Conservation (phyloP, 2,888 invertebrate genomes). For the Luffia ferchaultella region DNA sequence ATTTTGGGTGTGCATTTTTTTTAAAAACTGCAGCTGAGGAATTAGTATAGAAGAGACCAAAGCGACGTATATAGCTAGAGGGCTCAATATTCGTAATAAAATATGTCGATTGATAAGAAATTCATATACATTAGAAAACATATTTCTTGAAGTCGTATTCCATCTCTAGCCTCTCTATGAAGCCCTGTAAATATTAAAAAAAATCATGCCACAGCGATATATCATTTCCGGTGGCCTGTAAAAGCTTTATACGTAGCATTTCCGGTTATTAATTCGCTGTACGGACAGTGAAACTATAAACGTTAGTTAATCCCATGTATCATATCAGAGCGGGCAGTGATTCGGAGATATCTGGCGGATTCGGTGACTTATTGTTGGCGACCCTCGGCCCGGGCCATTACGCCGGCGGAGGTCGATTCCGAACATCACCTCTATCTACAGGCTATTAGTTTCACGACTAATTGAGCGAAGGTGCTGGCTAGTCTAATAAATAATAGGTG, state of each 20-base stretch:
- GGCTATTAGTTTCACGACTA: slow-evolving; percentile 62
- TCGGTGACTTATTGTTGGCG: slow-evolving; percentile 47
- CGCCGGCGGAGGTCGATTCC: slow-evolving; percentile 17
- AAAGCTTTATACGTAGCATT: slow-evolving; percentile 44
- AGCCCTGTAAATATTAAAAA: too few relatives aligned
- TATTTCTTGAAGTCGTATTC: too few relatives aligned
- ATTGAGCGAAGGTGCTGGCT: slow-evolving; percentile 45
- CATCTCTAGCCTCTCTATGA: too few relatives aligned
- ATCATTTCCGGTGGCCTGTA: slow-evolving; percentile 23
- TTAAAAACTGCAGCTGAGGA: too few relatives aligned
- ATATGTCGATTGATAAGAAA: too few relatives aligned
- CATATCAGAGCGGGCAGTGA: slow-evolving; percentile 61
- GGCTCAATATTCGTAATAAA: too few relatives aligned
- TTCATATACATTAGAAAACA: too few relatives aligned
- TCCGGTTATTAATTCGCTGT: slow-evolving; percentile 52
- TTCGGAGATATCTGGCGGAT: slow-evolving; percentile 50
- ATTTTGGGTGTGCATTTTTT: too few relatives aligned
- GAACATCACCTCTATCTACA: slow-evolving; percentile 10
- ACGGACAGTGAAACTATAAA: slow-evolving; percentile 55
- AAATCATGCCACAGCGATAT: too few relatives aligned
- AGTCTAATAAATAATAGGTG: background rate
- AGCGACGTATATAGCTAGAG: too few relatives aligned
- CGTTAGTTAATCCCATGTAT: slow-evolving; percentile 56
- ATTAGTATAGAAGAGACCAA: too few relatives aligned
- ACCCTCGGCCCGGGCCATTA: slow-evolving; percentile 48